Percentiles rank a stretch among this genome's conserved stretches.
phyloP scores from a whole-genome alignment of 2,113 vertebrate genomes.

The Amblyopsis rosae region DNA sequence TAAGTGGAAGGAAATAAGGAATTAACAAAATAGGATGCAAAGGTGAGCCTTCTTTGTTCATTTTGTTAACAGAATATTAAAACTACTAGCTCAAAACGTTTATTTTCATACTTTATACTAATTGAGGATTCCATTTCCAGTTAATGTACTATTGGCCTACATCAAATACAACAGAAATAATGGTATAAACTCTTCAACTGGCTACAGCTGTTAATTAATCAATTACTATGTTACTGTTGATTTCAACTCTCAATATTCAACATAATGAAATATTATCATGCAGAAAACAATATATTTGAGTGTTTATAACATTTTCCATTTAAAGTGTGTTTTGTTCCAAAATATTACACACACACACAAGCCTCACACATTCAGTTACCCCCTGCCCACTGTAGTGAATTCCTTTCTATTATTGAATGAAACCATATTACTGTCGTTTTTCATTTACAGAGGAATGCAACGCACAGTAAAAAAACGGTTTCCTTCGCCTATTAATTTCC shows the following conservation, averaged over 20 bases:
- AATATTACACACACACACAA: background rate
- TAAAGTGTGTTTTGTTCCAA: conserved; percentile 6
- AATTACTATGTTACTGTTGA: no score
- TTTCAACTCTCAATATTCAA: no score
- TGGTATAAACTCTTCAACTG: no score
- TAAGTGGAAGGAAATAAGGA: background rate
- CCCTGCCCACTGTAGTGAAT: conserved; percentile 41
- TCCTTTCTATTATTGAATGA: conserved; percentile 54
- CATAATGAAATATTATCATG: no score
- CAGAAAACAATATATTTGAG: no score
- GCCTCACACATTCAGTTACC: conserved; percentile 31
- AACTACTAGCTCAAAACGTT: no score
- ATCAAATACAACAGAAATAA: no score
- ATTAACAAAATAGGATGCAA: background rate
- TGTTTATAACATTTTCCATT: background rate
- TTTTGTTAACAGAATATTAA: background rate
- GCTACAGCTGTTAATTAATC: no score
- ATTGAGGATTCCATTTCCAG: no score
- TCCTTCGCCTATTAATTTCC: conserved; percentile 46
- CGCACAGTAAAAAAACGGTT: conserved; percentile 35
- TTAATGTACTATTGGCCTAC: no score
- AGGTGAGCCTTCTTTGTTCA: background rate
- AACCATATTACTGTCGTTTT: conserved; percentile 53
- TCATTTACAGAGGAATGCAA: conserved; percentile 41
- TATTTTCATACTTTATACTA: no score